phyloP scores from a whole-genome alignment of 2,888 invertebrate genomes.

The Nasonia oneida region DNA sequence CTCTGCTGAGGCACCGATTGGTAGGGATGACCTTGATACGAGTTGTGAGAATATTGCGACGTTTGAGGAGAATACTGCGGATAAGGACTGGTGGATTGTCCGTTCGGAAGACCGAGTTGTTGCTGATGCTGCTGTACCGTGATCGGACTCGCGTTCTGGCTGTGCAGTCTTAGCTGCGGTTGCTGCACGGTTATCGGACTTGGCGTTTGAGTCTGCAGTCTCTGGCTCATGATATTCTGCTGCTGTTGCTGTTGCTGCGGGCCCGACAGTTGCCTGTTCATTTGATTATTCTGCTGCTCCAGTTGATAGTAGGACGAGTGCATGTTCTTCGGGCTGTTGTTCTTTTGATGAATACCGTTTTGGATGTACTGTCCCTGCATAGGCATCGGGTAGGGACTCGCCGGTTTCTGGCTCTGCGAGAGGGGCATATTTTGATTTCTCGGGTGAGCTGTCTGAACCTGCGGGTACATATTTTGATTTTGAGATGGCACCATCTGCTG shows the following conservation, averaged over 20 bases:
- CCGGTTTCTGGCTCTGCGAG: slow-evolving; percentile 74
- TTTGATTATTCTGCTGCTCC: slow-evolving; percentile 77
- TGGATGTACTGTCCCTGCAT: slow-evolving; percentile 73
- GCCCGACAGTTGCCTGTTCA: slow-evolving; percentile 74
- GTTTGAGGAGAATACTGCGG: slow-evolving; percentile 71
- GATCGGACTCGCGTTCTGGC: slow-evolving; percentile 69
- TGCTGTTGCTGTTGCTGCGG: slow-evolving; percentile 75
- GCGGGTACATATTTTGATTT: slow-evolving; percentile 68
- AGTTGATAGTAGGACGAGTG: slow-evolving; percentile 74
- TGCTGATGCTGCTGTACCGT: slow-evolving; percentile 72
- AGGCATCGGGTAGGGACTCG: slow-evolving; percentile 75
- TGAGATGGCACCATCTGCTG: slow-evolving; percentile 46
- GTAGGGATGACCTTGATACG: slow-evolving; percentile 72
- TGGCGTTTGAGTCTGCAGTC: slow-evolving; percentile 71
- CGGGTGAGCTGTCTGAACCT: slow-evolving; percentile 72
- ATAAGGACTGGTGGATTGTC: slow-evolving; percentile 72
- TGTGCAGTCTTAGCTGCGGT: no score
- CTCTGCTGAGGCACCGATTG: slow-evolving; percentile 70
- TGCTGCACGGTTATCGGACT: slow-evolving; percentile 69
- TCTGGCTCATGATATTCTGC: slow-evolving; percentile 68
- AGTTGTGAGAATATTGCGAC: slow-evolving; percentile 68
- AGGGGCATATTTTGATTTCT: slow-evolving; percentile 72
- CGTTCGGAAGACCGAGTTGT: slow-evolving; percentile 66
- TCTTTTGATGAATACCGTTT: slow-evolving; percentile 71
- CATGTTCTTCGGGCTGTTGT: slow-evolving; percentile 69